Percentiles rank a stretch among this genome's conserved stretches.
These are phyloP conservation scores for Punctoribates punctum DNA, from an alignment of 2,888 invertebrate species.

Conservation along the genomic window DNA sequence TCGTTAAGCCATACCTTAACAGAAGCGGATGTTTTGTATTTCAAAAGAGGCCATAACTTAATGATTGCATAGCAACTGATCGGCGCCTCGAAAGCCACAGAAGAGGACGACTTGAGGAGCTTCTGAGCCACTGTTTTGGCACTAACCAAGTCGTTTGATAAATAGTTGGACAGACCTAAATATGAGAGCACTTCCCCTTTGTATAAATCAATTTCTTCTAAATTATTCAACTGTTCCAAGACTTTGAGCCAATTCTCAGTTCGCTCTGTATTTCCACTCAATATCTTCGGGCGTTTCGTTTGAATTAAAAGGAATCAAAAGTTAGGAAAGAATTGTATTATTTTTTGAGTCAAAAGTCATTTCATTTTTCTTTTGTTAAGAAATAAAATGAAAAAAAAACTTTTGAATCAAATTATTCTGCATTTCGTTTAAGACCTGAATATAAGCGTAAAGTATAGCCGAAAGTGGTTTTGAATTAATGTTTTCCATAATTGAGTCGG, in stretches of 20 bases:
- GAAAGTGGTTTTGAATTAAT: conserved; percentile 12
- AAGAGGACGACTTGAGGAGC: background rate
- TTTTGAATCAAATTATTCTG: too few species aligned
- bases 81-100: background rate
- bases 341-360: background rate
- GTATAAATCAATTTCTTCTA: background rate
- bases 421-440: background rate
- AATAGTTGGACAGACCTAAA: background rate
- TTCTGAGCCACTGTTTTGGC: background rate
- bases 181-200: background rate
- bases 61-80: conserved; percentile 27
- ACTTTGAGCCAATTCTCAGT: background rate
- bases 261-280: background rate
- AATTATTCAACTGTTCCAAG: background rate
- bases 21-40: background rate
- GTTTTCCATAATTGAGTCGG: background rate
- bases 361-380: too few species aligned
- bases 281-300: background rate
- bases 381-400: too few species aligned
- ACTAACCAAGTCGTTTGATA: background rate
- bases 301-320: background rate
- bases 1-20: conserved; percentile 12
- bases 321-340: background rate
- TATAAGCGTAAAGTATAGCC: conserved; percentile 18
- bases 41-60: conserved; percentile 7